Conservation (phyloP, 35 echinoderm and acorn worm species). For the Apostichopus californicus region DNA sequence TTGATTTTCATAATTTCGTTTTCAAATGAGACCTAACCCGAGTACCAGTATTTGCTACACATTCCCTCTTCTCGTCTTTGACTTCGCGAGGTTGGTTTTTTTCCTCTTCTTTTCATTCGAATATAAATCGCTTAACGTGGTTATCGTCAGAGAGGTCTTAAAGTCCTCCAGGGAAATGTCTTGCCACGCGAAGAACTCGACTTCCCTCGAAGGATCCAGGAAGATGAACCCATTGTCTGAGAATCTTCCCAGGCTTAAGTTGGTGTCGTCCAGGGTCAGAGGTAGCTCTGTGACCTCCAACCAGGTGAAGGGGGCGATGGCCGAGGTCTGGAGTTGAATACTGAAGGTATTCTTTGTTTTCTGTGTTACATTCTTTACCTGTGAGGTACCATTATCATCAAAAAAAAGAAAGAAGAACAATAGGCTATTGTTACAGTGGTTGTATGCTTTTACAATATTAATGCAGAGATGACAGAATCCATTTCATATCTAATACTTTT, state of each 20-base stretch:
- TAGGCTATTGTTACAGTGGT: background rate
- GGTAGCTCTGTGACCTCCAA: slow-evolving; percentile 49
- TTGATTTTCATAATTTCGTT: no score
- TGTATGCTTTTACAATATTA: no score
- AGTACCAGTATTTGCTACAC: no score
- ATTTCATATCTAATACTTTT: no score
- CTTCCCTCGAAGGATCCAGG: slow-evolving; percentile 11
- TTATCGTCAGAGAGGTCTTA: slow-evolving; percentile 55
- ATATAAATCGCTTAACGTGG: slow-evolving; percentile 72
- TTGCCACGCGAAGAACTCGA: slow-evolving; percentile 77
- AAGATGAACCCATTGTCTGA: slow-evolving; percentile 92
- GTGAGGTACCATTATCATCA: background rate
- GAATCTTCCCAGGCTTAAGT: slow-evolving; percentile 66
- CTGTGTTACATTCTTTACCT: slow-evolving; percentile 38
- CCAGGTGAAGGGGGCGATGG: slow-evolving; percentile 84
- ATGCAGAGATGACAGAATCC: no score
- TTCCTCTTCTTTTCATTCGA: background rate
- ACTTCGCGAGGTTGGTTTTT: background rate
- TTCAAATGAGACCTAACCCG: no score
- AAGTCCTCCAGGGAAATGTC: slow-evolving; percentile 51
- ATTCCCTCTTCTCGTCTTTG: background rate
- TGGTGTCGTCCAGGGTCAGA: background rate
- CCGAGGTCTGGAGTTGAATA: slow-evolving; percentile 52
- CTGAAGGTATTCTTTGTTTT: slow-evolving; percentile 43
- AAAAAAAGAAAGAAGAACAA: no score